Percentiles rank a stretch among this genome's conserved stretches.
phyloP scores from a whole-genome alignment of 1,140 invertebrate genomes.

The Papilio machaon region DNA sequence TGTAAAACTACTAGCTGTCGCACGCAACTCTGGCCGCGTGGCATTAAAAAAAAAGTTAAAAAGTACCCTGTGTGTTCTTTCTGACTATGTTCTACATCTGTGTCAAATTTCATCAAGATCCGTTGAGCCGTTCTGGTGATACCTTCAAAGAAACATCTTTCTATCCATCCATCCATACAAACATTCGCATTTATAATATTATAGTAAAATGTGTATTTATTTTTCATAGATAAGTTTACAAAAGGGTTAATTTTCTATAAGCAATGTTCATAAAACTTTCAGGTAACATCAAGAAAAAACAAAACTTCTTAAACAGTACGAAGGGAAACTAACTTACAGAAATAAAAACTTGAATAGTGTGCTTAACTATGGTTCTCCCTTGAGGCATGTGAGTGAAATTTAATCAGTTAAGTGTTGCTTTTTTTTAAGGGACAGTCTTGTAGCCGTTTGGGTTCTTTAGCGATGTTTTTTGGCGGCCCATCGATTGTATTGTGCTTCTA shows the following conservation, averaged over 20 bases:
- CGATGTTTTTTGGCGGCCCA: conserved; percentile 47
- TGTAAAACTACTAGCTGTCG: background rate
- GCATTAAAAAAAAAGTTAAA: no score
- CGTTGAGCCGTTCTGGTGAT: no score
- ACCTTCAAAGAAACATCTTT: no score
- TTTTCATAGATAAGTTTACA: background rate
- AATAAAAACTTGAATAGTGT: conserved; percentile 17
- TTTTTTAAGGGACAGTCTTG: conserved; percentile 25
- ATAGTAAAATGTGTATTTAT: background rate
- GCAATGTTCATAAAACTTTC: background rate
- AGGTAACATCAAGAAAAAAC: background rate
- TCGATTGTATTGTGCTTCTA: conserved; percentile 62
- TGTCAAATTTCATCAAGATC: no score
- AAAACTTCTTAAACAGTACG: background rate
- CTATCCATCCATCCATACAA: no score
- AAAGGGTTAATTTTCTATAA: background rate
- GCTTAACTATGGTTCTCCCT: conserved; percentile 4
- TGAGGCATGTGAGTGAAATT: conserved; percentile 24
- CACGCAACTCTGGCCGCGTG: no score
- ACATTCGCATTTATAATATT: no score
- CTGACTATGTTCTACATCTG: no score
- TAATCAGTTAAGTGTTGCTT: conserved; percentile 38
- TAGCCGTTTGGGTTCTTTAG: conserved; percentile 35
- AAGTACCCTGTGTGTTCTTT: no score
- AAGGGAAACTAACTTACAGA: background rate